Evolutionary conservation across 2,888 invertebrate species (phyloP).

Genomic region (Andricus quercusramuli): DNA sequence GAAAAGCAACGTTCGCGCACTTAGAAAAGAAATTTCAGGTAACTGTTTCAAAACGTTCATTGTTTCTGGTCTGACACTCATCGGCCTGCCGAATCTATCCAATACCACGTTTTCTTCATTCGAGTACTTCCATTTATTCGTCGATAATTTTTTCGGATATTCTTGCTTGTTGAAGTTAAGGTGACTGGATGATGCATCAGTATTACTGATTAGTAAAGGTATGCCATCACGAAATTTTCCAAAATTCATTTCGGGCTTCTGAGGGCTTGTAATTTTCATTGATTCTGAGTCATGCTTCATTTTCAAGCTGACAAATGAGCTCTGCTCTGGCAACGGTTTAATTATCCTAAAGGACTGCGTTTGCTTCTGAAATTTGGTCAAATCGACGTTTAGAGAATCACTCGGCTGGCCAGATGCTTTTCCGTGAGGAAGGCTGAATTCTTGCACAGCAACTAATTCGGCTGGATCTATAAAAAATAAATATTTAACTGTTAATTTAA

Average conservation of each 20-base stretch:
- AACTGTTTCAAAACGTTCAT: conserved; percentile 73
- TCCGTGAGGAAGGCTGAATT: background rate
- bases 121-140: conserved; percentile 55
- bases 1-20: conserved; percentile 74
- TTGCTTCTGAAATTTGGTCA: conserved; percentile 36
- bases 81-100: conserved; percentile 72
- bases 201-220: conserved; percentile 49
- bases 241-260: conserved; percentile 49
- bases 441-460: background rate
- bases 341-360: conserved; percentile 68
- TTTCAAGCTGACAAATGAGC: conserved; percentile 67
- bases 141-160: conserved; percentile 54
- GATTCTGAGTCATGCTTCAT: conserved; percentile 62
- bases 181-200: conserved; percentile 38
- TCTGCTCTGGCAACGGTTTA: conserved; percentile 73
- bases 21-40: conserved; percentile 75
- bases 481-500: background rate
- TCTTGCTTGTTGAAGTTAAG: conserved; percentile 46
- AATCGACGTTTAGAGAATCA: background rate
- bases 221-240: conserved; percentile 49
- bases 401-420: background rate
- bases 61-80: conserved; percentile 71
- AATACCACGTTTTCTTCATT: conserved; percentile 67
- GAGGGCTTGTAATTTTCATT: conserved; percentile 47
- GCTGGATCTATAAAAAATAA: conserved; percentile 2